Base-by-base conservation (phyloP, 2,797 vertebrate species). In the Erpetoichthys calabaricus region DNA sequence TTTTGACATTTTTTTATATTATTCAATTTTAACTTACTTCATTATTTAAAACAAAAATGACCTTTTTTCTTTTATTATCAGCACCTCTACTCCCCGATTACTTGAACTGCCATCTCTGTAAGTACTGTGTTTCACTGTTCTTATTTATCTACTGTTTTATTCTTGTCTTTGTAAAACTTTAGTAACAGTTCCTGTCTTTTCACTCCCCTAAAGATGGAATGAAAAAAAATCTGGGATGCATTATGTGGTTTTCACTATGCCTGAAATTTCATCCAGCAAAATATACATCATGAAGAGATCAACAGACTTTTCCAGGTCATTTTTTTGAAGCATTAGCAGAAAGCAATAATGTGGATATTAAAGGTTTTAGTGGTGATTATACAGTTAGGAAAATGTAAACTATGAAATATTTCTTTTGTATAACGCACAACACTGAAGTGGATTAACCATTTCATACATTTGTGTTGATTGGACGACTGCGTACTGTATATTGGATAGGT, bases 51-150 rank as follows among this genome's bases (percentile, higher is more conserved):
- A 25, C 25, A 6, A 4, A 41, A 56, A 42, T 42, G 45, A 67
- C 52, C 45, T 56, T 4, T 66, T 55, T 63, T 59, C 9, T 62
- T 76, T 61, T 63, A 62, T 61, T 83, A 81, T 58, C 69, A 98
- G 95, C 71, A 84, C 87, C 45, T 88, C 91, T 55, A 83, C 79
- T 45, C 66, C 79, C 5, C 84, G 83, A 4, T 83, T 94, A 63
- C 91, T 91, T 76, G 90, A 96, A 64, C 78, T 97, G 58, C 94
- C 95, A 1, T 94, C 89, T 67, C 74, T 97, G 95, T 98, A 82
- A 79, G 94, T 90, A 59, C 64, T 57, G 1, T 49, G 10, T 47
- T 69, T n/a, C n/a, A 10, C 3, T 64, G 62, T 25, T 25, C 25
- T 25, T 25, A 25, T 25, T 25, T 25, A 25, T 25, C 25, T 25